phyloP scores from a whole-genome alignment of 2,113 vertebrate species.

The Columba janthina region DNA sequence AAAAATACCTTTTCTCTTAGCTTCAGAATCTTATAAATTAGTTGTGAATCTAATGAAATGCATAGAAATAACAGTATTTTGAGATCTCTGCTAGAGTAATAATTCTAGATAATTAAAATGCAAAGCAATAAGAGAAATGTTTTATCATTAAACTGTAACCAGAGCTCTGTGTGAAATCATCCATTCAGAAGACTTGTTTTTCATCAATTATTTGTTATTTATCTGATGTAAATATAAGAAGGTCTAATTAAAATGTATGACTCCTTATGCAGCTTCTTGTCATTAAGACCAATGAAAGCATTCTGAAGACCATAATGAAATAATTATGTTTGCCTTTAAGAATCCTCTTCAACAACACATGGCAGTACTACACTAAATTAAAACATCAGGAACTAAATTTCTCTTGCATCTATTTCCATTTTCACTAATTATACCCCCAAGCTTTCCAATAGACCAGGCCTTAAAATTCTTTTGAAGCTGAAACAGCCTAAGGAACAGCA shows the following conservation, averaged over 20 bases:
- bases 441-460: conserved; percentile 81
- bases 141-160: conserved; percentile 77
- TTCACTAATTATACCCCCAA: conserved; percentile 87
- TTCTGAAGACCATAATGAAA: conserved; percentile 81
- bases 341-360: conserved; percentile 78
- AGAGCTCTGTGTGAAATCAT: conserved; percentile 70
- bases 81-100: not conserved
- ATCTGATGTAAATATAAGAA: conserved; percentile 79
- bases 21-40: conserved; percentile 16
- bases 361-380: conserved; percentile 80
- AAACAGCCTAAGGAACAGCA: conserved; percentile 74
- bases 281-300: conserved; percentile 79
- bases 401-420: conserved; percentile 80
- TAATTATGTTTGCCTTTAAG: conserved; percentile 84
- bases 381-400: conserved; percentile 83
- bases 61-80: conserved; percentile 39
- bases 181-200: conserved; percentile 76
- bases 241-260: conserved; percentile 80
- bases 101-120: conserved; percentile 74
- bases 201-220: conserved; percentile 83
- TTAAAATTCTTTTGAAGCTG: conserved; percentile 84
- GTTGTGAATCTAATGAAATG: conserved; percentile 2
- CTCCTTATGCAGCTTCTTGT: conserved; percentile 72
- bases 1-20: conserved; percentile 1
- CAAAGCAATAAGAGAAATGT: conserved; percentile 69